These are phyloP conservation scores for Leptestheria dahalacensis DNA, from an alignment of 1,140 invertebrate genomes.

Conservation along the genomic window DNA sequence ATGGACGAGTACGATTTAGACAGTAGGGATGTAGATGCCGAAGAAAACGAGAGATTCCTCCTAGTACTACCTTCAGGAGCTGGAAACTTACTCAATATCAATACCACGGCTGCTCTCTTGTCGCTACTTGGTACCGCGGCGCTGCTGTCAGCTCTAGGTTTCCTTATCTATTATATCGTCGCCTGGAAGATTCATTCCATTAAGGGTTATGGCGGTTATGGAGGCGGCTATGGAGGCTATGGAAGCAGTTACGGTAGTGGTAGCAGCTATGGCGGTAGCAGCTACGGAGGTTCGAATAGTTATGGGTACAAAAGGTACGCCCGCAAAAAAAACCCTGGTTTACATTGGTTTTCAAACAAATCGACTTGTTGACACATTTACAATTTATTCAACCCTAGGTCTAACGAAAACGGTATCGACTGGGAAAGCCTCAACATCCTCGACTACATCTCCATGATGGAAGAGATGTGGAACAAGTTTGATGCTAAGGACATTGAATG, in stretches of 20 bases:
- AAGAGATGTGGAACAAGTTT: constrained; percentile 24
- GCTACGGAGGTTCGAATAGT: background rate
- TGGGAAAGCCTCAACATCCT: constrained; percentile 22
- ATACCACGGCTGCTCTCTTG: constrained; percentile 10
- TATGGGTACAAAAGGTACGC: background rate
- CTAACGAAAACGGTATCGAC: constrained; percentile 18
- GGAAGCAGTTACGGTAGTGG: background rate
- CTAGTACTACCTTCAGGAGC: constrained; percentile 8
- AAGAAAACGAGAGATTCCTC: constrained; percentile 4
- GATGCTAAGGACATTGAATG: constrained; percentile 22
- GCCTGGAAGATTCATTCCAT: background rate
- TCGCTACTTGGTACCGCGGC: constrained; percentile 7
- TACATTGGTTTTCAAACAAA: background rate
- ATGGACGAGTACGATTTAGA: background rate
- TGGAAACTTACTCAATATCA: constrained; percentile 5
- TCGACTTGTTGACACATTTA: background rate
- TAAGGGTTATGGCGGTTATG: constrained; percentile 1
- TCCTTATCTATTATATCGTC: constrained; percentile 7
- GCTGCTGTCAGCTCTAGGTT: constrained; percentile 10
- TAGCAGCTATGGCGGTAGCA: background rate
- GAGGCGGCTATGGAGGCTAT: background rate
- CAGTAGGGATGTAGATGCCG: background rate
- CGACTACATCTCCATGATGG: constrained; percentile 24
- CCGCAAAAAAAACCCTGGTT: background rate
- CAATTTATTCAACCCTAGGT: constrained; percentile 13